Conservation (phyloP, 35 echinoderm and acorn worm species). For the Heliocidaris erythrogramma region DNA sequence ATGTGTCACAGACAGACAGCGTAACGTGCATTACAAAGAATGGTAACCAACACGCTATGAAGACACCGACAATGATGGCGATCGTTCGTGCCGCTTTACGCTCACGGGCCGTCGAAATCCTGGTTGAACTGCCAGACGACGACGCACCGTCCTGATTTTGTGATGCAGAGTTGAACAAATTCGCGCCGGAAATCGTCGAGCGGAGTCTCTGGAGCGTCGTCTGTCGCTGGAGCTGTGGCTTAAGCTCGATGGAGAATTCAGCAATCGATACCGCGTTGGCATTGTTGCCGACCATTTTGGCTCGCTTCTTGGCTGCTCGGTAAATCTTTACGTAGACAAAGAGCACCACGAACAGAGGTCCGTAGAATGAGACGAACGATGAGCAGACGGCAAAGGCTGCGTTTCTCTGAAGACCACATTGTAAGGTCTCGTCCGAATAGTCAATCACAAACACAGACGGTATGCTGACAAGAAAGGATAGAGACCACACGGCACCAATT, state of each 20-base stretch:
- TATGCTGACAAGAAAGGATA: constrained; percentile 42
- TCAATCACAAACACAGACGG: constrained; percentile 41
- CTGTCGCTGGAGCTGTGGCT: not conserved
- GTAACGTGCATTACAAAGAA: constrained; percentile 57
- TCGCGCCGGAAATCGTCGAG: constrained; percentile 1
- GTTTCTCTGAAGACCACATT: constrained; percentile 31
- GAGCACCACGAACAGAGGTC: constrained; percentile 60
- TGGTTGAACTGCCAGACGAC: not conserved
- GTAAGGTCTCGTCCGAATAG: not conserved
- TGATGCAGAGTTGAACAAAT: not conserved
- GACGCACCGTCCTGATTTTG: not conserved
- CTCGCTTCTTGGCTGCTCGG: constrained; percentile 49
- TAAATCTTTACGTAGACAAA: constrained; percentile 69
- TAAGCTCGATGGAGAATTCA: not conserved
- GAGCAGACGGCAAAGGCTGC: constrained; percentile 49
- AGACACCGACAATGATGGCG: constrained; percentile 69
- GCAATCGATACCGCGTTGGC: not conserved
- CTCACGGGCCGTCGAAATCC: constrained; percentile 61
- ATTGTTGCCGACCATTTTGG: not conserved
- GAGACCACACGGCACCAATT: constrained; percentile 41
- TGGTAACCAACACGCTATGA: constrained; percentile 75
- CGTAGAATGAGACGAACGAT: constrained; percentile 67
- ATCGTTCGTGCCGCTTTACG: constrained; percentile 62
- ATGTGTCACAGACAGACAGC: constrained; percentile 42
- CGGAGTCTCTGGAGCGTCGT: constrained; percentile 25